These are phyloP conservation scores for Muricea muricata DNA, from an alignment of 92 coral and sea anemone species.

Conservation along the genomic window DNA sequence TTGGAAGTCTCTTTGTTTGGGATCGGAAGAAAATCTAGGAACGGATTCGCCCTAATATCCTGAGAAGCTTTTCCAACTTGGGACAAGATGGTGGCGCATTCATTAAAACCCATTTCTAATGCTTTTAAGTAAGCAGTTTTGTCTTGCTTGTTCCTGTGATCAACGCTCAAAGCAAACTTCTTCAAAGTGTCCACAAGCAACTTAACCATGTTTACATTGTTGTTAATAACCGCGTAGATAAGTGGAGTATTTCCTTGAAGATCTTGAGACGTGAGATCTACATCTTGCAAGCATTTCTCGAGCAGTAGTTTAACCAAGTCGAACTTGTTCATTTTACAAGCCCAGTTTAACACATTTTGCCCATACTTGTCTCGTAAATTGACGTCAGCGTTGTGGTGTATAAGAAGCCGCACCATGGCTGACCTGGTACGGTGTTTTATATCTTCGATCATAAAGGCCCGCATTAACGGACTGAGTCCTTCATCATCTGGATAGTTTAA, in stretches of 20 bases:
- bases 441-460: constrained; percentile 79
- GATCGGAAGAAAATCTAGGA: constrained; percentile 66
- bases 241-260: constrained; percentile 83
- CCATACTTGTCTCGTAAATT: constrained; percentile 80
- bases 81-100: constrained; percentile 75
- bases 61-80: constrained; percentile 82
- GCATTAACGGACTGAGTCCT: constrained; percentile 85
- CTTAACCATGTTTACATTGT: constrained; percentile 72
- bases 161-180: constrained; percentile 81
- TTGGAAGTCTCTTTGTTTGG: constrained; percentile 24
- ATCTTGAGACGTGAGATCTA: constrained; percentile 80
- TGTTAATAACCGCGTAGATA: constrained; percentile 79
- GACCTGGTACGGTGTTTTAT: constrained; percentile 80
- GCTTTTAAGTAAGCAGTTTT: constrained; percentile 98
- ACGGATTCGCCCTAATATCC: constrained; percentile 87
- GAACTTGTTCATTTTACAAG: constrained; percentile 72
- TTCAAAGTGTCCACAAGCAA: constrained; percentile 77
- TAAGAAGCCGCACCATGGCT: constrained; percentile 72
- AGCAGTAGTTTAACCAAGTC: constrained; percentile 81
- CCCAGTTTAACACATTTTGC: constrained; percentile 78
- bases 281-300: constrained; percentile 72
- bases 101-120: constrained; percentile 67
- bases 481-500: constrained; percentile 77
- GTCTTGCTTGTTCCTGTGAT: constrained; percentile 81
- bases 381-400: constrained; percentile 90